A percentile compares a stretch with the other conserved stretches of the same genome.
phyloP scores from a whole-genome alignment of 1,140 invertebrate genomes.

The Bombus pyrosoma region DNA sequence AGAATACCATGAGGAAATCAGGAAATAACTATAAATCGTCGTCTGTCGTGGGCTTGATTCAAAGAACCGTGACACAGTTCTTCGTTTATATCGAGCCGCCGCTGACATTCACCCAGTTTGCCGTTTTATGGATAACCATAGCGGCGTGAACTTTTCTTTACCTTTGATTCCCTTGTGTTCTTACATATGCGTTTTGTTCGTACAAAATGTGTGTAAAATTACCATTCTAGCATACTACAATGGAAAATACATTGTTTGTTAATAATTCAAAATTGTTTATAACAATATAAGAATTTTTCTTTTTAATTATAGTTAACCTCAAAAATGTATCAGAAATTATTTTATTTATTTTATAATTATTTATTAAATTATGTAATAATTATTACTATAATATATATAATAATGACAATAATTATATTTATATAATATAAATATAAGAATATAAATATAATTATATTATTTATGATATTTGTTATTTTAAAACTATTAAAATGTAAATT shows the following conservation, averaged over 20 bases:
- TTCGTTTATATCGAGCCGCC: constrained; percentile 24
- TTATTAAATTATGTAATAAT: too few species aligned
- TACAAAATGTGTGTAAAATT: too few species aligned
- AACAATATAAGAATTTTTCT: background rate
- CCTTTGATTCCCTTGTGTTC: background rate
- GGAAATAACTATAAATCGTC: constrained; percentile 6
- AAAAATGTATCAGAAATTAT: too few species aligned
- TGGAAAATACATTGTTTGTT: background rate
- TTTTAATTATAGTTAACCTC: background rate
- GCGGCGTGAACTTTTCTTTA: constrained; percentile 13
- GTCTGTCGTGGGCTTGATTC: background rate
- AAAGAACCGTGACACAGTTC: constrained; percentile 65
- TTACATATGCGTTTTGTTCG: background rate
- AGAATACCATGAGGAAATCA: background rate
- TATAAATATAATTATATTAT: too few species aligned
- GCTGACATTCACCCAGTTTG: constrained; percentile 69
- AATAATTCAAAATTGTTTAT: background rate
- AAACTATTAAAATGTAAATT: too few species aligned
- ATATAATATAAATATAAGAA: too few species aligned
- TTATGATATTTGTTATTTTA: too few species aligned
- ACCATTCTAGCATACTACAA: too few species aligned
- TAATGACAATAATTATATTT: too few species aligned
- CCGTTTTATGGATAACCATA: constrained; percentile 40
- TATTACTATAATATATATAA: too few species aligned
- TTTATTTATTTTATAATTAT: too few species aligned